Base-by-base conservation (phyloP, 2,888 invertebrate genomes). In the Microctonus brassicae region DNA sequence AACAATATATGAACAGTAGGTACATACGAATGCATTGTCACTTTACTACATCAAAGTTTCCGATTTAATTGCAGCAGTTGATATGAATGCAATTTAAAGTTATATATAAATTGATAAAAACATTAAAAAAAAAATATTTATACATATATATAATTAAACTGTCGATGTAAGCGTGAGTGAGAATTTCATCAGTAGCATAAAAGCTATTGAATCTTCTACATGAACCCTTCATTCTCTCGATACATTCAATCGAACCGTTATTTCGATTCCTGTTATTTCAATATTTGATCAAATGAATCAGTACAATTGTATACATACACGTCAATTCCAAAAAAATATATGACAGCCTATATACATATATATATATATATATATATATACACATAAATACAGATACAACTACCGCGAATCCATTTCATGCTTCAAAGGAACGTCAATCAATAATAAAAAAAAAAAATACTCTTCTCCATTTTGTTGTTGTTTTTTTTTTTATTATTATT, bases 121-220 rank as follows among this genome's bases (percentile, higher is more conserved):
- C 39, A 20, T 39, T 17, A 9, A 36, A 26, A 13, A 34, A 39
- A 17, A 58, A n/a, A 58, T 9, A 58, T 9, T 10, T 11, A 17
- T 5, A 55, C 33, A 58, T 33, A 61, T 39, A 39, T 39, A 22
- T 22, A 61, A 61, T 61, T 61, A 61, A 61, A 61, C 61, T 61
- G 61, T 61, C 61, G 17, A 1, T 10, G 36, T 61, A 22, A 36
- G 11, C 22, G 26, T n/a, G 55, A 55, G 55, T 26, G 55, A 55
- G 24, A 55, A 24, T 24, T 26, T 55, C 55, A 55, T 55, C 47
- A 20, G 20, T 47, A 47, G 47, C 6, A 29, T 5, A 47, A 11
- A 2, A 55, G 13, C 24, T 26, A 55, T 55, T 55, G 55, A 55
- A 24, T 55, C 55, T 55, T 55, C 55, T n/a, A n/a, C n/a, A 26